phyloP scores from a whole-genome alignment of 2,797 vertebrate genomes.

The Rhabdomys pumilio region DNA sequence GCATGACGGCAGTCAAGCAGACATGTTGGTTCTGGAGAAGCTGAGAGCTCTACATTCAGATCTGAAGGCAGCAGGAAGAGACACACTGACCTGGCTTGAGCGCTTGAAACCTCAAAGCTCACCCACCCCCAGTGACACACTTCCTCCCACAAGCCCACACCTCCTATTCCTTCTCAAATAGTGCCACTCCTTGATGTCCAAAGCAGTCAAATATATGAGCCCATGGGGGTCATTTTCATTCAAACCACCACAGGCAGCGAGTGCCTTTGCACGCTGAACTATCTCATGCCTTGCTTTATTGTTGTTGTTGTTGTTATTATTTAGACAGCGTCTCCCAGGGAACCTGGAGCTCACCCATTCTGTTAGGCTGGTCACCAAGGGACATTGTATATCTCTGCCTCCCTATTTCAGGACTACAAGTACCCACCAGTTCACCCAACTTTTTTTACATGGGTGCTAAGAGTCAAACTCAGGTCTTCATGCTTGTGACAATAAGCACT shows the following conservation, averaged over 20 bases:
- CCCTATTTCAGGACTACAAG: not conserved
- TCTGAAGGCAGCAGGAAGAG: not conserved
- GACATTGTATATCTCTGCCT: not conserved
- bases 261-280: not conserved
- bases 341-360: not conserved
- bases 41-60: not conserved
- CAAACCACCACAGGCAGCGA: not conserved
- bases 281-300: not conserved
- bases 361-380: not conserved
- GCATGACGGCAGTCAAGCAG: not conserved
- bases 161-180: not conserved
- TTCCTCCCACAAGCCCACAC: not conserved
- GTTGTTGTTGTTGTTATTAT: not conserved
- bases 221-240: not conserved
- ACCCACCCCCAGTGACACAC: not conserved
- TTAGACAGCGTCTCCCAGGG: not conserved
- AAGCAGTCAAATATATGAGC: not conserved
- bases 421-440: not conserved
- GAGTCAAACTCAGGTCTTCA: not conserved
- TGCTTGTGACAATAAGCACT: not conserved
- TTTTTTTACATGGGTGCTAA: not conserved
- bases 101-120: not conserved
- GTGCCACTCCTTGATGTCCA: not conserved
- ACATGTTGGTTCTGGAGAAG: not conserved
- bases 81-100: too few relatives aligned